Evolutionary conservation across 64 coral and sea anemone species (phyloP).

Genomic region (Cladopsammia gracilis): DNA sequence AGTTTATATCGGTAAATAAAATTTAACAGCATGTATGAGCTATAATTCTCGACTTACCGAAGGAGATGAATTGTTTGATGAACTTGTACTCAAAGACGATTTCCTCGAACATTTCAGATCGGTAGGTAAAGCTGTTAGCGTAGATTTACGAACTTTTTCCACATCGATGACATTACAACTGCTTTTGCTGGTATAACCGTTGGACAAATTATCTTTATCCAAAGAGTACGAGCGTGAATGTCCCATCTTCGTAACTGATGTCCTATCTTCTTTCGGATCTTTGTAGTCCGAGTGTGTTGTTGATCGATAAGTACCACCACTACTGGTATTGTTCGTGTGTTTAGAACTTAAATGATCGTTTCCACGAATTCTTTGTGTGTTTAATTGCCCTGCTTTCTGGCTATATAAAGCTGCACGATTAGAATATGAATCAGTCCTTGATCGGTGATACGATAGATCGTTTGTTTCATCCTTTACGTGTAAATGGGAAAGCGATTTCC

Average conservation of each 20-base stretch:
- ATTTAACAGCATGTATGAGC: no score
- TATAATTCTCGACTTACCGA: conserved; percentile 16
- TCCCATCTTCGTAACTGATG: background rate
- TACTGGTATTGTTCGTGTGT: background rate
- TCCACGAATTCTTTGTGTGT: background rate
- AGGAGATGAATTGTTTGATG: conserved; percentile 24
- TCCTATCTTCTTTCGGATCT: background rate
- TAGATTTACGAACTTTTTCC: background rate
- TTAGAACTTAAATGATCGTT: background rate
- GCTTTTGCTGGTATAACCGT: background rate
- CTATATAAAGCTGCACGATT: background rate
- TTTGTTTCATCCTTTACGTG: background rate
- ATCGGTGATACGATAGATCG: background rate
- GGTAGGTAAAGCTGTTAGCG: conserved; percentile 17
- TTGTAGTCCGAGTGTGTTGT: conserved; percentile 26
- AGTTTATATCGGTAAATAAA: no score
- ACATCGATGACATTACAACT: background rate
- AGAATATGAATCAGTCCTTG: background rate
- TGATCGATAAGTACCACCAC: background rate
- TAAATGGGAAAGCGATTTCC: conserved; percentile 29
- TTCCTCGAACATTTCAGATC: background rate
- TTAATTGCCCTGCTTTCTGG: background rate
- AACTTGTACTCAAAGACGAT: conserved; percentile 14
- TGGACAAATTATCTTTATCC: background rate
- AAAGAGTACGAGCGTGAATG: background rate